phyloP scores from a whole-genome alignment of 2,113 vertebrate species.

The Leptobrachium leishanense region DNA sequence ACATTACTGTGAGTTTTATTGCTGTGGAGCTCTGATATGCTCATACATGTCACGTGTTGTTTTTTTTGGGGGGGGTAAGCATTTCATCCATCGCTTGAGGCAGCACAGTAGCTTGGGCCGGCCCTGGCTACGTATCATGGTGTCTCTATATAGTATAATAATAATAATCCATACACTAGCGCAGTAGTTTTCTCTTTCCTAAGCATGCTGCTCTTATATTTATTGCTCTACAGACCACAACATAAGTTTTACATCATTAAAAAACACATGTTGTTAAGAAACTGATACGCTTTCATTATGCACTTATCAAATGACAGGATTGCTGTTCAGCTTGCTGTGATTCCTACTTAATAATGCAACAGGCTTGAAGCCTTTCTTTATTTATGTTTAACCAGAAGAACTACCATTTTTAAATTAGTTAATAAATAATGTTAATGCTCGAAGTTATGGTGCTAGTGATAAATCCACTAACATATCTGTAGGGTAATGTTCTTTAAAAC shows the following conservation, averaged over 20 bases:
- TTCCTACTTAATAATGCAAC: constrained; percentile 36
- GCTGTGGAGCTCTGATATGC: no score
- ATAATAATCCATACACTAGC: no score
- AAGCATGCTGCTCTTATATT: no score
- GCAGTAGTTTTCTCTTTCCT: no score
- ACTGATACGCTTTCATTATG: constrained; percentile 18
- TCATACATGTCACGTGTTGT: no score
- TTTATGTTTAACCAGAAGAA: constrained; percentile 41
- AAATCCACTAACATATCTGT: constrained; percentile 43
- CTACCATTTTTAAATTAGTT: constrained; percentile 43
- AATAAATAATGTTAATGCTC: constrained; percentile 52
- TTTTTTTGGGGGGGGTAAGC: no score
- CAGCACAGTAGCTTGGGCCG: no score
- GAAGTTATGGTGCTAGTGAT: constrained; percentile 43
- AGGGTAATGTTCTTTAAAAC: constrained; percentile 29
- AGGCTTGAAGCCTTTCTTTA: constrained; percentile 37
- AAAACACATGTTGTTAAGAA: constrained; percentile 1
- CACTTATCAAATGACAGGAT: constrained; percentile 21
- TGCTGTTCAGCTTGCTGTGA: constrained; percentile 24
- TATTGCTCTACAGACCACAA: background rate
- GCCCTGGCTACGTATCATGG: no score
- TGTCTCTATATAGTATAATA: no score
- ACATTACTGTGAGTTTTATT: no score
- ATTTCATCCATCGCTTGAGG: no score
- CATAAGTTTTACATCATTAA: constrained; percentile 1